phyloP scores from a whole-genome alignment of 2,888 invertebrate genomes.

The Cabera pusaria region DNA sequence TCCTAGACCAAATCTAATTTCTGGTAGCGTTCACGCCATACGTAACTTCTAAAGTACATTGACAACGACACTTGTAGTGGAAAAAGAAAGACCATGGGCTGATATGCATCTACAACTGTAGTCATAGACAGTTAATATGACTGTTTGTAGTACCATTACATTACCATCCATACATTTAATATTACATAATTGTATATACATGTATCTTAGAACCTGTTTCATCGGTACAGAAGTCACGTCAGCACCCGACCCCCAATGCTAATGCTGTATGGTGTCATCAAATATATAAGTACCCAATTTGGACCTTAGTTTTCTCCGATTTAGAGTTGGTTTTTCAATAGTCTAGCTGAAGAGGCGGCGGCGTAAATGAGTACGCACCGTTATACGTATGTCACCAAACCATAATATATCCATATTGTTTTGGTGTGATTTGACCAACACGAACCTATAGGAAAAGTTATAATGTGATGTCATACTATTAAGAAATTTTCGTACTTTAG shows the following conservation, averaged over 20 bases:
- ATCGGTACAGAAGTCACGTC: constrained; percentile 60
- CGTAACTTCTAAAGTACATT: too few species aligned
- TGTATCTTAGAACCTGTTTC: constrained; percentile 53
- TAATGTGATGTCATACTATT: neutral
- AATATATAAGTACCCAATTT: constrained; percentile 30
- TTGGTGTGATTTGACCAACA: constrained; percentile 44
- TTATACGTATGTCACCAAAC: constrained; percentile 71
- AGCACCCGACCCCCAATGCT: constrained; percentile 62
- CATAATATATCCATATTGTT: constrained; percentile 58
- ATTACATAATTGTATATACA: too few species aligned
- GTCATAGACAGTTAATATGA: too few species aligned
- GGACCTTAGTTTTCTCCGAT: constrained; percentile 34
- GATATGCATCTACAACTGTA: too few species aligned
- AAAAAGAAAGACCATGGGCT: too few species aligned
- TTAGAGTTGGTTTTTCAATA: constrained; percentile 37
- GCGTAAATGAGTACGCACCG: constrained; percentile 68
- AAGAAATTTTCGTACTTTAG: too few species aligned
- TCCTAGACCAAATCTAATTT: too few species aligned
- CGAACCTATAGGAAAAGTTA: neutral
- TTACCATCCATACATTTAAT: too few species aligned
- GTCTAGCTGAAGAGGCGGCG: constrained; percentile 20
- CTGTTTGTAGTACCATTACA: too few species aligned
- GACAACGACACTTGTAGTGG: too few species aligned
- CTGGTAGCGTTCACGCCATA: too few species aligned
- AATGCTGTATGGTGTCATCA: constrained; percentile 50